These are phyloP conservation scores for Falco biarmicus DNA, from an alignment of 2,797 vertebrate species.

Conservation along the genomic window DNA sequence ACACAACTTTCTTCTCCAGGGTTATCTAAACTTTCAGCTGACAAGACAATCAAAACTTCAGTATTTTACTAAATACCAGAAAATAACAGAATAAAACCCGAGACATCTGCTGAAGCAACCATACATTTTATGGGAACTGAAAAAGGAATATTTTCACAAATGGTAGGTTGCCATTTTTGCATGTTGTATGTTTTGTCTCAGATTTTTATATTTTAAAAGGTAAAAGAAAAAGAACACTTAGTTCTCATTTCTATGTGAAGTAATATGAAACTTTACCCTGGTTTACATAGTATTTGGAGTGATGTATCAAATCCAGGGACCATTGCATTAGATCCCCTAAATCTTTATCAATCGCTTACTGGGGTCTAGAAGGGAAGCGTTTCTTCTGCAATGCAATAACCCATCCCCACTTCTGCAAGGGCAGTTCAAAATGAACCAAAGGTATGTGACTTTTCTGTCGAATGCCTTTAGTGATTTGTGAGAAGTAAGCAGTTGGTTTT, in stretches of 20 bases:
- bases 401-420: neutral
- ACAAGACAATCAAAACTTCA: neutral
- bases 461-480: neutral
- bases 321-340: neutral
- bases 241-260: neutral
- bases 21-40: neutral
- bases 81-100: neutral
- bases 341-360: neutral
- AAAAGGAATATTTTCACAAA: neutral
- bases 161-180: neutral
- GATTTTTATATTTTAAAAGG: neutral
- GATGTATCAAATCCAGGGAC: neutral
- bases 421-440: neutral
- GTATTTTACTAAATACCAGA: neutral
- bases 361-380: neutral
- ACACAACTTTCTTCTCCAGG: neutral
- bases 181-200: neutral
- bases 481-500: neutral
- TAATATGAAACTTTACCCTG: neutral
- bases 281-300: neutral
- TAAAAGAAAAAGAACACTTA: too few relatives aligned
- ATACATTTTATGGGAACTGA: neutral
- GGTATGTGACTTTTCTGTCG: neutral
- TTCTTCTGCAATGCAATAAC: neutral
- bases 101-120: neutral